Conservation (phyloP, 2,113 vertebrate species). For the Tachuris rubrigastra region DNA sequence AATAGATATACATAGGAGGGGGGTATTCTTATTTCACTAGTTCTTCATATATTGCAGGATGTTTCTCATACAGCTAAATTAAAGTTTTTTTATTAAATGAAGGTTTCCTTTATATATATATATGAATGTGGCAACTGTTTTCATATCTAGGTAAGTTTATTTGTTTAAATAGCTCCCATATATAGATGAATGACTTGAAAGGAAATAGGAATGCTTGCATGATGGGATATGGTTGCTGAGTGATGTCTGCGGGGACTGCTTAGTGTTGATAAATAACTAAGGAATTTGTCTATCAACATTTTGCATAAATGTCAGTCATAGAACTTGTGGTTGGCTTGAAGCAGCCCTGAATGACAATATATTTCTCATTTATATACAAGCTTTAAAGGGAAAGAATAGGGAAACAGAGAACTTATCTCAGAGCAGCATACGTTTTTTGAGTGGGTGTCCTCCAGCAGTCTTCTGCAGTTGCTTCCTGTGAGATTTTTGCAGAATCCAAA, state of each 20-base stretch:
- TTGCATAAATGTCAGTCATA: slow-evolving; percentile 22
- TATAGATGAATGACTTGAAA: slow-evolving; percentile 31
- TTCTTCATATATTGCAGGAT: neutral
- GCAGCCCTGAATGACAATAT: slow-evolving; percentile 16
- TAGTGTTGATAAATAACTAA: slow-evolving; percentile 53
- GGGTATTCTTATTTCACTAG: neutral
- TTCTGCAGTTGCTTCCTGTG: neutral
- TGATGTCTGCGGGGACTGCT: slow-evolving; percentile 39
- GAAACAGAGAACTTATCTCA: slow-evolving; percentile 18
- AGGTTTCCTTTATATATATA: neutral
- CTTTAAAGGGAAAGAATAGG: neutral
- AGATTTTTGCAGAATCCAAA: slow-evolving; percentile 29
- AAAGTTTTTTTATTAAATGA: neutral
- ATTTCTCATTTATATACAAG: neutral
- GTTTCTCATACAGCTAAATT: neutral
- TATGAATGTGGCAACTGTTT: neutral
- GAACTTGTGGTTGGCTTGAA: neutral
- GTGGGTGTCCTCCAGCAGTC: neutral
- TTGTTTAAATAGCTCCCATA: slow-evolving; percentile 40
- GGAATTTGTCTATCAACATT: slow-evolving; percentile 58
- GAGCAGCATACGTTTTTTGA: neutral
- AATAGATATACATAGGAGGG: neutral
- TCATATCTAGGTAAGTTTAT: slow-evolving; percentile 13
- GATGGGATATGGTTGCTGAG: slow-evolving; percentile 33
- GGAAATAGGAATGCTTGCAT: slow-evolving; percentile 10